These are phyloP conservation scores for Pseudococcus viburni DNA, from an alignment of 2,888 invertebrate species.

Conservation along the genomic window DNA sequence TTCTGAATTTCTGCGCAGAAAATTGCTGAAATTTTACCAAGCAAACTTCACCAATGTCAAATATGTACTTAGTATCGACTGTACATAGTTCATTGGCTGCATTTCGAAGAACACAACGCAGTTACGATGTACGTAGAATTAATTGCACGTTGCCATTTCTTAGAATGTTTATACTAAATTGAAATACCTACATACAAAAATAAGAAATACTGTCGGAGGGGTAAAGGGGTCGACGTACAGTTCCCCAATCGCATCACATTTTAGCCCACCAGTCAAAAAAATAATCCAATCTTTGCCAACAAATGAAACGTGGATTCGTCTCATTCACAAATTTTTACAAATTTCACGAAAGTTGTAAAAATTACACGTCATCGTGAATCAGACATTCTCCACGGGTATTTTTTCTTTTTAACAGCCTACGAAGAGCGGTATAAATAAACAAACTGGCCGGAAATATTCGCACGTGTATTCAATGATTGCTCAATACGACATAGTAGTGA, in stretches of 20 bases:
- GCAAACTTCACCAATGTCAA: too few species aligned
- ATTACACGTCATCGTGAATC: background rate
- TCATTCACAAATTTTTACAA: background rate
- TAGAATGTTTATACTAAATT: background rate
- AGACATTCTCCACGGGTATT: background rate
- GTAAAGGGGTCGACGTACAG: background rate
- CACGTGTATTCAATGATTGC: constrained; percentile 30
- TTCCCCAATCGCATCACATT: background rate
- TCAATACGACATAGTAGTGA: background rate
- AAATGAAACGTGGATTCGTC: background rate
- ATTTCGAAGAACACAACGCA: background rate
- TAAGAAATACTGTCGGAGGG: background rate
- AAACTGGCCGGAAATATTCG: constrained; percentile 29
- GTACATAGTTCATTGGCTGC: background rate
- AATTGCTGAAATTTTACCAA: background rate
- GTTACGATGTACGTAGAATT: background rate
- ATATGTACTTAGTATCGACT: background rate
- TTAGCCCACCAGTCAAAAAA: background rate
- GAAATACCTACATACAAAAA: background rate
- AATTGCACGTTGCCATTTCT: constrained; percentile 7
- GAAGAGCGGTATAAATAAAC: constrained; percentile 3
- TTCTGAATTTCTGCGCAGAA: too few species aligned
- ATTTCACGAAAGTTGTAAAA: constrained; percentile 13
- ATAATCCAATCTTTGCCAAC: background rate
- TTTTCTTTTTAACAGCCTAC: background rate